Evolutionary conservation across 1,140 invertebrate species (phyloP).

Genomic region (Lerema accius): DNA sequence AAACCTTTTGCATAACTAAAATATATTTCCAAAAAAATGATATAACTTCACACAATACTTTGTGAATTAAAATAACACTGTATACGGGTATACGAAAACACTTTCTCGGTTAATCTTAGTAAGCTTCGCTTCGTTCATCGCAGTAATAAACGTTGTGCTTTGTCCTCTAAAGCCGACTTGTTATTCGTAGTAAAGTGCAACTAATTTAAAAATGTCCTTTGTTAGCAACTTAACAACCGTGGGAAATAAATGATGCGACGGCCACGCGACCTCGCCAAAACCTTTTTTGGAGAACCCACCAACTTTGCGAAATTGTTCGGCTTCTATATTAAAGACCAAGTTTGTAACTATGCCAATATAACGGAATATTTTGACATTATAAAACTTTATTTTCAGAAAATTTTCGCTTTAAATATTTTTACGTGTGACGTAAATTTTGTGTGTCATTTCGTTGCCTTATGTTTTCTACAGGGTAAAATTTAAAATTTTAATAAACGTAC

Average conservation of each 20-base stretch:
- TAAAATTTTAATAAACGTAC: too few species aligned
- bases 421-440: too few species aligned
- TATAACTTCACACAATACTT: too few species aligned
- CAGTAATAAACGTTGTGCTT: constrained; percentile 20
- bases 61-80: neutral
- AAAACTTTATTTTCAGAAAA: too few species aligned
- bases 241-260: constrained; percentile 4
- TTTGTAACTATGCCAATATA: too few species aligned
- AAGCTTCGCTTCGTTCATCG: neutral
- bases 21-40: too few species aligned
- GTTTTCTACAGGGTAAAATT: too few species aligned
- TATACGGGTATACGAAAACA: neutral
- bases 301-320: neutral
- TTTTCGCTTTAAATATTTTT: too few species aligned
- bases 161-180: constrained; percentile 22
- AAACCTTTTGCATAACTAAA: too few species aligned
- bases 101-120: neutral
- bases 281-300: neutral
- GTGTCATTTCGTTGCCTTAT: too few species aligned
- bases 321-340: too few species aligned
- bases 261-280: constrained; percentile 2
- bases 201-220: constrained; percentile 31
- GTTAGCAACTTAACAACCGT: constrained; percentile 27
- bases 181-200: constrained; percentile 23
- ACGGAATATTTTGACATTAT: too few species aligned